Evolutionary conservation across 2,888 invertebrate species (phyloP).

Genomic region (Adelognathus sp.): DNA sequence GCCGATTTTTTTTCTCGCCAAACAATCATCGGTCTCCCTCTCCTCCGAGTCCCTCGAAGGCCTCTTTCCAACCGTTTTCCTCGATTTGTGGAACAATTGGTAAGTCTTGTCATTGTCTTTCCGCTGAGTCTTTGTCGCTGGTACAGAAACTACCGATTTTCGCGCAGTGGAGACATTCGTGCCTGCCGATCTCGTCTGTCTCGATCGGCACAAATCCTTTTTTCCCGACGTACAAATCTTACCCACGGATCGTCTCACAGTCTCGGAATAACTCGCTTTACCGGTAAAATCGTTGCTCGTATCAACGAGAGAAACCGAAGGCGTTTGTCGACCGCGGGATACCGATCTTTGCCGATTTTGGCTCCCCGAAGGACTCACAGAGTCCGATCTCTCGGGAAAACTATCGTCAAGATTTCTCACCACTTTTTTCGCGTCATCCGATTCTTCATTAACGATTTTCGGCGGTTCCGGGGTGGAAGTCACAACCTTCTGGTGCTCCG

Average conservation of each 20-base stretch:
- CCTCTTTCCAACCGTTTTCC: constrained; percentile 55
- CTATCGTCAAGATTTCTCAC: neutral
- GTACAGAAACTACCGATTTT: constrained; percentile 59
- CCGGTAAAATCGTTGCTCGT: constrained; percentile 53
- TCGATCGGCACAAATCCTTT: constrained; percentile 60
- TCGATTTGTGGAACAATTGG: constrained; percentile 65
- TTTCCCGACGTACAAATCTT: constrained; percentile 56
- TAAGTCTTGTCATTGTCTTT: constrained; percentile 66
- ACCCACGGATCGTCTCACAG: constrained; percentile 68
- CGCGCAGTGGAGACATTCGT: constrained; percentile 43
- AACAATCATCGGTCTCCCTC: constrained; percentile 26
- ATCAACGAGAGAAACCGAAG: constrained; percentile 52
- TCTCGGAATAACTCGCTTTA: constrained; percentile 75
- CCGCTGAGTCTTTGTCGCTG: constrained; percentile 63
- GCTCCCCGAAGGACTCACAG: neutral
- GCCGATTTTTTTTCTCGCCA: constrained; percentile 22
- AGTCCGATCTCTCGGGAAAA: neutral
- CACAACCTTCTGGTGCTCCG: constrained; percentile 49
- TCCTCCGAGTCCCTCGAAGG: constrained; percentile 47
- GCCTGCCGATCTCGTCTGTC: constrained; percentile 44
- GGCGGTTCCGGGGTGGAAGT: constrained; percentile 53
- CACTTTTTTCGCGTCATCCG: neutral
- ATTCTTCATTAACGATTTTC: neutral
- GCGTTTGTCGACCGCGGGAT: constrained; percentile 4
- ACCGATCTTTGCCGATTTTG: constrained; percentile 9